A percentile compares a stretch with the other conserved stretches of the same genome.
phyloP scores from a whole-genome alignment of 2,113 vertebrate genomes.

The Pandion haliaetus region DNA sequence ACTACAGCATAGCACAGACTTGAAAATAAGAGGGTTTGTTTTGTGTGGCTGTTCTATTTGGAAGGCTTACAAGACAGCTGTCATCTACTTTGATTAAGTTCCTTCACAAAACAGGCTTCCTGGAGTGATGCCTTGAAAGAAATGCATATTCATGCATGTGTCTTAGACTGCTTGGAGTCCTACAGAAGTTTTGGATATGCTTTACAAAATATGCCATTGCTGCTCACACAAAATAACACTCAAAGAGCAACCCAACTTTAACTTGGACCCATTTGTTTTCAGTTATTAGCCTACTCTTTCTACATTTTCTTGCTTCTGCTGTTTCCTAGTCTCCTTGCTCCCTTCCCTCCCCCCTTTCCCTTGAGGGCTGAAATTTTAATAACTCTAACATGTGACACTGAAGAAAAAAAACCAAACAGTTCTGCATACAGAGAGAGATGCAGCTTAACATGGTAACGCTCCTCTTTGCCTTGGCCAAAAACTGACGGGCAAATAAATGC shows the following conservation, averaged over 20 bases:
- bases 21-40: constrained; percentile 26
- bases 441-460: not conserved
- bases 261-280: not conserved
- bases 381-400: not conserved
- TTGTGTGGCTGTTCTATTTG: not conserved
- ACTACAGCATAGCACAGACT: not conserved
- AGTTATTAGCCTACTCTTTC: not conserved
- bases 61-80: constrained; percentile 30
- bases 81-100: constrained; percentile 34
- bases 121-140: constrained; percentile 7
- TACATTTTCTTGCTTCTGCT: not conserved
- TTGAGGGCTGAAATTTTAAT: not conserved
- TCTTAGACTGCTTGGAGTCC: not conserved
- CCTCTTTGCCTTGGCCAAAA: not conserved
- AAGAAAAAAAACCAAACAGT: not conserved
- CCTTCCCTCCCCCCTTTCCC: not conserved
- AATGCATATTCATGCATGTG: not conserved
- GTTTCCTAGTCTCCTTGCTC: not conserved
- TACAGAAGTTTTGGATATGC: not conserved
- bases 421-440: not conserved
- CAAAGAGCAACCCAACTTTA: not conserved
- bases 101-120: constrained; percentile 39
- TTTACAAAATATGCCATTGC: not conserved
- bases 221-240: not conserved
- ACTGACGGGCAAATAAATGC: not conserved